These are phyloP conservation scores for Achroia grisella DNA, from an alignment of 1,140 invertebrate species.

Conservation along the genomic window DNA sequence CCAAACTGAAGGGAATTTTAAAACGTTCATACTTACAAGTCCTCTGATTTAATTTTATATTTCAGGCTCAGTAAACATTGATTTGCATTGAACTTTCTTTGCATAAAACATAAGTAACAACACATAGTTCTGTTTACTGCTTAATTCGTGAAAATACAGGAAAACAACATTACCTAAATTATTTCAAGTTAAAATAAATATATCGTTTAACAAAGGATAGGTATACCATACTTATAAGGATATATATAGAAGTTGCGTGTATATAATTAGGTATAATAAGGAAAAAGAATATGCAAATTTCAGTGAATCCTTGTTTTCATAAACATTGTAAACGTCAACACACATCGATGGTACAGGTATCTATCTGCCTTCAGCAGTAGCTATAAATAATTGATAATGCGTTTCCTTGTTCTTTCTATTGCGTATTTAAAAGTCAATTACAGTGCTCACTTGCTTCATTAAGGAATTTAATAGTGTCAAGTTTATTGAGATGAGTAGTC, in stretches of 20 bases:
- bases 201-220: not conserved
- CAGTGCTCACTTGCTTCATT: not conserved
- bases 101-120: not conserved
- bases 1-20: conserved; percentile 68
- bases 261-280: conserved; percentile 4
- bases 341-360: not conserved
- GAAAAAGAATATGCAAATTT: conserved; percentile 20
- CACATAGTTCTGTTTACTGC: too few relatives aligned
- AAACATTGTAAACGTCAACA: conserved; percentile 1
- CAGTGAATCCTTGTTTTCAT: conserved; percentile 4
- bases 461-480: too few relatives aligned
- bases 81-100: not conserved
- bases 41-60: conserved; percentile 48
- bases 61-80: not conserved
- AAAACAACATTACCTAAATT: not conserved
- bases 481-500: too few relatives aligned
- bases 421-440: not conserved
- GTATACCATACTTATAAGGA: not conserved
- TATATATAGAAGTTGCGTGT: not conserved
- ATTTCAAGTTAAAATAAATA: not conserved
- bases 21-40: conserved; percentile 58
- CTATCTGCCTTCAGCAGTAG: not conserved
- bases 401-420: not conserved
- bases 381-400: not conserved
- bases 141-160: not conserved